A percentile compares a stretch with the other conserved stretches of the same genome.
Evolutionary conservation across 2,888 invertebrate species (phyloP).

Genomic region (Pherbina coryleti): DNA sequence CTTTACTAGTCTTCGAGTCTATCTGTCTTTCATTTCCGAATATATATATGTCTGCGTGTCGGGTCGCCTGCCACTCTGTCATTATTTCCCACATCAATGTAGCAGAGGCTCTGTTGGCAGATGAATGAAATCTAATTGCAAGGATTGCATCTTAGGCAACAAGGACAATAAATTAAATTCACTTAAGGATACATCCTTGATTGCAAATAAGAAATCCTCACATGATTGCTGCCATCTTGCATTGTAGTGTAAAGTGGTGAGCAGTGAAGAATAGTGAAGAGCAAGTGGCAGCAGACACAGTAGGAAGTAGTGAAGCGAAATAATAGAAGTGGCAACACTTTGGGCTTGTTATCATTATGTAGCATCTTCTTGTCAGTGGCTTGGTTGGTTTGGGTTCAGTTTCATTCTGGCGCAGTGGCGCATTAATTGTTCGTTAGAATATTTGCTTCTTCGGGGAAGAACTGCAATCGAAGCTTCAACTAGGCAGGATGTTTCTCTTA

Average conservation of each 20-base stretch:
- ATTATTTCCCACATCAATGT: slow-evolving; percentile 38
- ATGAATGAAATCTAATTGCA: slow-evolving; percentile 40
- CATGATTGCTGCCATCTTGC: slow-evolving; percentile 16
- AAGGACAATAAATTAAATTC: slow-evolving; percentile 43
- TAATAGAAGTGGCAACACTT: slow-evolving; percentile 46
- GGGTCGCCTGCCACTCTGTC: slow-evolving; percentile 11
- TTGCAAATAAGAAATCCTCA: slow-evolving; percentile 33
- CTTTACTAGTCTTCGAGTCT: not conserved
- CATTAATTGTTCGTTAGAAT: slow-evolving; percentile 33
- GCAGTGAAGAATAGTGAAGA: not conserved
- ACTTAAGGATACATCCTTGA: slow-evolving; percentile 33
- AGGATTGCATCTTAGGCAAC: slow-evolving; percentile 44
- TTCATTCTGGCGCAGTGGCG: slow-evolving; percentile 5
- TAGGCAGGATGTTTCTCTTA: not conserved
- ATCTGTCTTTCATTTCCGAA: not conserved
- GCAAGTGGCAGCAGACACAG: not conserved
- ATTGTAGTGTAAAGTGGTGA: not conserved
- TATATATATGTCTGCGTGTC: slow-evolving; percentile 1
- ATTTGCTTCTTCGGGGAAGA: not conserved
- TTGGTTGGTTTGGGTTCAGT: not conserved
- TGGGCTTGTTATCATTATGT: slow-evolving; percentile 44
- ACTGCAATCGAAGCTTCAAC: slow-evolving; percentile 18
- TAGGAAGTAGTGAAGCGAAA: slow-evolving; percentile 14
- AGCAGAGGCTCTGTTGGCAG: slow-evolving; percentile 18
- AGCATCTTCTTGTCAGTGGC: slow-evolving; percentile 30